phyloP scores from a whole-genome alignment of 2,113 vertebrate species.

The Fulica atra region DNA sequence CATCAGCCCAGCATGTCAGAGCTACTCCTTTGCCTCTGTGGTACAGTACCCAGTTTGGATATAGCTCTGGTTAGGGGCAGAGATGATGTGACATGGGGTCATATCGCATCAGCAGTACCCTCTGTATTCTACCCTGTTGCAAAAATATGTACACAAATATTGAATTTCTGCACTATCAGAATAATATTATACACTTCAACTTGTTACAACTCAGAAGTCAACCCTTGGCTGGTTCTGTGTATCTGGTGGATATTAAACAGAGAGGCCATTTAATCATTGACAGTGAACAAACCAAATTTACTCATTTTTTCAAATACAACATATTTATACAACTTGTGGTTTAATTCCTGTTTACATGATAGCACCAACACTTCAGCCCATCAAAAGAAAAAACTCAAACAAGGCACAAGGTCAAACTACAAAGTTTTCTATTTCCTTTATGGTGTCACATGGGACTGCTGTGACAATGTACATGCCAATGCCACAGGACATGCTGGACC shows the following conservation, averaged over 20 bases:
- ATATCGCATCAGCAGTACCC: background rate
- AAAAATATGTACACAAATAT: background rate
- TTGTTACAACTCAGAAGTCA: background rate
- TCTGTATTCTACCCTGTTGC: background rate
- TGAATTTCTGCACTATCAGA: background rate
- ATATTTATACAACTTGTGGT: background rate
- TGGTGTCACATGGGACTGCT: background rate
- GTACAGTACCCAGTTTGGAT: background rate
- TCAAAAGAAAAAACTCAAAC: background rate
- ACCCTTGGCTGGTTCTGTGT: background rate
- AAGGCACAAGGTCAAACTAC: background rate
- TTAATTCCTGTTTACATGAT: background rate
- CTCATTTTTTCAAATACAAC: background rate
- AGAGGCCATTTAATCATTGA: background rate
- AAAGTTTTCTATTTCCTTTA: background rate
- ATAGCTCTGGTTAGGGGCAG: background rate
- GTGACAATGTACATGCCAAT: background rate
- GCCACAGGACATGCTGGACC: background rate
- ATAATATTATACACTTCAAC: background rate
- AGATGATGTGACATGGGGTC: background rate
- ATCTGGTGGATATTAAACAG: background rate
- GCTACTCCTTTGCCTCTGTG: background rate
- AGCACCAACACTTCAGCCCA: background rate
- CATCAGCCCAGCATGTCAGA: background rate
- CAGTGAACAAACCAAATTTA: background rate